Conservation (phyloP, 2,888 invertebrate species). For the Caenorhabditis parvicauda region DNA sequence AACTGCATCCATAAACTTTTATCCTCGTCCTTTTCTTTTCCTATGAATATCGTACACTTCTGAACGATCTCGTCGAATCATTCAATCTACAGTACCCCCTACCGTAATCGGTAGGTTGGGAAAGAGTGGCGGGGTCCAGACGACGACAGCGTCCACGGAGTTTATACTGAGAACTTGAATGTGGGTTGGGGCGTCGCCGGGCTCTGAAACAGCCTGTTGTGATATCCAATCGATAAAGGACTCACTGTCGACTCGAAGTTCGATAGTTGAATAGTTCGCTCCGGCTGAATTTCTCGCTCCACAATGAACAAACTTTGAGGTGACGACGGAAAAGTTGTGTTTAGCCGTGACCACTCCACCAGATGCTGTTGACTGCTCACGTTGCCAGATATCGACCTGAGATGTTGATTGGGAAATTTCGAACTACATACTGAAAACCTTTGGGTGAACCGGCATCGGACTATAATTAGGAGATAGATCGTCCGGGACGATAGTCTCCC, state of each 20-base stretch:
- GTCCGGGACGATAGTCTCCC: no score
- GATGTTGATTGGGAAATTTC: constrained; percentile 6
- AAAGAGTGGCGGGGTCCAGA: constrained; percentile 32
- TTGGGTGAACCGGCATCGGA: no score
- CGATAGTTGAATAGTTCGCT: constrained; percentile 26
- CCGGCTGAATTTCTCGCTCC: constrained; percentile 35
- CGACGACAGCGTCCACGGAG: constrained; percentile 26
- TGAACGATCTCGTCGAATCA: constrained; percentile 1
- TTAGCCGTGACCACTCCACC: constrained; percentile 14
- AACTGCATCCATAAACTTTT: constrained; percentile 21
- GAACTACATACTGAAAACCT: no score
- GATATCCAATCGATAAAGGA: neutral
- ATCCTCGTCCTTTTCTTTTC: constrained; percentile 19
- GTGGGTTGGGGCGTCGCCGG: constrained; percentile 37
- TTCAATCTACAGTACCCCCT: neutral
- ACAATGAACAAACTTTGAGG: constrained; percentile 33
- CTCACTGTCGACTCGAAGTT: constrained; percentile 33
- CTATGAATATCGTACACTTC: constrained; percentile 21
- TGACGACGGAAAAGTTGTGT: constrained; percentile 24
- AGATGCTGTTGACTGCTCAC: constrained; percentile 17
- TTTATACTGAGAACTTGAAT: constrained; percentile 30
- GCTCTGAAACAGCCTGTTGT: constrained; percentile 18
- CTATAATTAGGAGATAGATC: no score
- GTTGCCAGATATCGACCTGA: constrained; percentile 33
- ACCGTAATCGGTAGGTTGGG: constrained; percentile 32